Percentiles rank a stretch among this genome's conserved stretches.
These are phyloP conservation scores for Ametastegia equiseti DNA, from an alignment of 2,888 invertebrate species.

Conservation along the genomic window DNA sequence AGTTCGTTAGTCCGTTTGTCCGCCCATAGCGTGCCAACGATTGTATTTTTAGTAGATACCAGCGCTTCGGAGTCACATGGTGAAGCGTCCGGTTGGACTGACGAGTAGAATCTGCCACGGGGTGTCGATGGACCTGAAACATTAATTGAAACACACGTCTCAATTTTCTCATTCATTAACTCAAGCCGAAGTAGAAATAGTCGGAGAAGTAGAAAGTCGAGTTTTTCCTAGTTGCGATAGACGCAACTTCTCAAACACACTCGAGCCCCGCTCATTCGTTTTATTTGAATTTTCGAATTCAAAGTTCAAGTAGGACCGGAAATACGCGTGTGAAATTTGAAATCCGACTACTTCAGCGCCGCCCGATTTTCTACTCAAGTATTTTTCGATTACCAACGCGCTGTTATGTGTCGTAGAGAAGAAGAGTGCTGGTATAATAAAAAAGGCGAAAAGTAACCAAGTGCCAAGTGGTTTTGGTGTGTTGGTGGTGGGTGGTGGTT, in stretches of 20 bases:
- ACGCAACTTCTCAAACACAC: too few relatives aligned
- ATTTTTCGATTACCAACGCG: not conserved
- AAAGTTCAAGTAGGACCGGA: not conserved
- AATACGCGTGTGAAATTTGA: not conserved
- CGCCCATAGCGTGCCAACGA: slow-evolving; percentile 45
- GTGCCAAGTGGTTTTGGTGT: slow-evolving; percentile 9
- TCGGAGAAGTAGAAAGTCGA: not conserved
- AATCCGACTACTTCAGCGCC: not conserved
- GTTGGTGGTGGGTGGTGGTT: too few relatives aligned
- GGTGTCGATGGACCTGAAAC: not conserved
- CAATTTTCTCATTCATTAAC: not conserved
- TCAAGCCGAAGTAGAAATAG: not conserved
- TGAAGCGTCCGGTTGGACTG: slow-evolving; percentile 17
- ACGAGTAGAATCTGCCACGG: slow-evolving; percentile 15
- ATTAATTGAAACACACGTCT: not conserved
- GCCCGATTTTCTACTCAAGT: not conserved
- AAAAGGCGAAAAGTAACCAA: not conserved
- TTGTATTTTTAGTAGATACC: slow-evolving; percentile 45
- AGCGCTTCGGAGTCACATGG: slow-evolving; percentile 23
- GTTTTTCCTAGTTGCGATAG: not conserved
- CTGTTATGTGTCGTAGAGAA: not conserved
- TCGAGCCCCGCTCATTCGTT: too few relatives aligned
- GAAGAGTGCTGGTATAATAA: not conserved
- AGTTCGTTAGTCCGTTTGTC: slow-evolving; percentile 20
- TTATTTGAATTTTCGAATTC: not conserved